Base-by-base conservation (phyloP, 2,797 vertebrate genomes). In the Lophotriccus pileatus region DNA sequence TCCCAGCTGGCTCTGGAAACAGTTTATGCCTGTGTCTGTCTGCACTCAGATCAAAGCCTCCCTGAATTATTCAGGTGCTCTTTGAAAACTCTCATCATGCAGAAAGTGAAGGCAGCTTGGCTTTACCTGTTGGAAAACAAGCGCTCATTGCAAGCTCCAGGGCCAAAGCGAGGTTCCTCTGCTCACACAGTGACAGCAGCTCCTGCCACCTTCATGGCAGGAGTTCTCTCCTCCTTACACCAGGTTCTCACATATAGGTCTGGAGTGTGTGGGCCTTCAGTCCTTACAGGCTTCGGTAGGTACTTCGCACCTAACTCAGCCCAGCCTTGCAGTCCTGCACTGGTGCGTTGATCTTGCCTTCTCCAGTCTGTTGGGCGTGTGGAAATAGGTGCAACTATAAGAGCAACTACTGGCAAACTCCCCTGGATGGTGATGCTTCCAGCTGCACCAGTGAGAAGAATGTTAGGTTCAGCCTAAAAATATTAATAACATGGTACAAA, bases 11-110 rank as follows among this genome's bases (percentile, higher is more conserved):
- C 89, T 96, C 70, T 93, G 96, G 87, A 93, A 91, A 86, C 59
- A 91, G 74, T 93, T 96, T 92, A 82, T 94, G 76, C 70, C 78
- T 94, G 77, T 67, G 86, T 95, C 95, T 43, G 1, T 97, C 95
- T 96, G 89, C 93, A 78, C 91, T 70, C 87, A 30, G 68, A 92
- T 96, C 84, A 97, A 95, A 96, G 69, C 80, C 70, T 63, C 36
- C n/a, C 82, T 97, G 81, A 96, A 97, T 97, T 95, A 97, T 96
- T 97, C 90, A 97, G 75, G 30, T 86, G 59, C 74, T 91, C 93
- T 95, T 97, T 96, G 95, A 96, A 96, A 95, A 84, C 85, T 83
- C 70, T 93, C 76, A 69, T 94, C 90, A 53, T 89, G 64, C 70
- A 95, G 93, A 78, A 95, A 89, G 94, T 68, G 80, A 91, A 90